Percentiles rank a stretch among this genome's conserved stretches.
Conservation (phyloP, 1,140 invertebrate genomes). For the Bombus impatiens region DNA sequence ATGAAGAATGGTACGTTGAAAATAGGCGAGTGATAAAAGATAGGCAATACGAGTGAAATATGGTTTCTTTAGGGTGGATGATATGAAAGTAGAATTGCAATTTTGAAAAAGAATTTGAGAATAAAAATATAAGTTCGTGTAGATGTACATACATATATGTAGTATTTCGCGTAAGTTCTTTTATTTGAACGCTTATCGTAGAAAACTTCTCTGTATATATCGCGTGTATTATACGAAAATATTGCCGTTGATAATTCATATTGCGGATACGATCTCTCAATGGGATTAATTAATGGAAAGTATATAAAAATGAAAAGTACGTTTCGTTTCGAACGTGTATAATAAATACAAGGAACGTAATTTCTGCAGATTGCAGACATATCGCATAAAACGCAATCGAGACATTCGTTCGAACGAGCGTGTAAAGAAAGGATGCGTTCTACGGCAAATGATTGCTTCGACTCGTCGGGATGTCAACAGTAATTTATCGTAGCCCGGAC, state of each 20-base stretch:
- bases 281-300: background rate
- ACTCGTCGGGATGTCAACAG: background rate
- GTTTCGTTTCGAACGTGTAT: background rate
- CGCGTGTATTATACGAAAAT: background rate
- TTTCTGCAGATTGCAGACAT: background rate
- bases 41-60: background rate
- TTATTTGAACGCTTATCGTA: too few relatives aligned
- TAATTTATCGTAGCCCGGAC: conserved; percentile 11
- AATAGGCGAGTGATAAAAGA: background rate
- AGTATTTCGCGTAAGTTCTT: too few relatives aligned
- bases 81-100: background rate
- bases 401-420: background rate
- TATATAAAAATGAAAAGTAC: too few relatives aligned
- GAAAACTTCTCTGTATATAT: too few relatives aligned
- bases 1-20: background rate
- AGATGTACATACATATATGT: background rate
- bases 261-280: background rate
- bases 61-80: background rate
- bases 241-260: background rate
- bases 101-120: background rate
- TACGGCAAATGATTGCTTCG: background rate
- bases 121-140: background rate
- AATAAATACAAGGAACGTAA: background rate
- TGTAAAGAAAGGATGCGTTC: background rate
- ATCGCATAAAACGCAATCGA: background rate